These are phyloP conservation scores for Xiphophorus hellerii DNA, from an alignment of 2,113 vertebrate genomes.

Conservation along the genomic window DNA sequence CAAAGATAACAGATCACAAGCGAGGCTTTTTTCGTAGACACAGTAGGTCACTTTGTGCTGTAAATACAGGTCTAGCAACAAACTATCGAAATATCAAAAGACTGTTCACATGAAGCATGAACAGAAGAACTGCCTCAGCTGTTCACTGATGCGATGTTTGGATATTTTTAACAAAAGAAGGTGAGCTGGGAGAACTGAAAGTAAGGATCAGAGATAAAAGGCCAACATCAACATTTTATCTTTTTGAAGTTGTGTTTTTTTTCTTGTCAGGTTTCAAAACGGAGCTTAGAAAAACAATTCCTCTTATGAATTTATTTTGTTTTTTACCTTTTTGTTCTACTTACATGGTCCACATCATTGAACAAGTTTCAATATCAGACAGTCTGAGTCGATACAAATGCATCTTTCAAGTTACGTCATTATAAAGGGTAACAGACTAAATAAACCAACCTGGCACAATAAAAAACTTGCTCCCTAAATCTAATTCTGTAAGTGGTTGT, in stretches of 20 bases:
- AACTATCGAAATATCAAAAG: neutral
- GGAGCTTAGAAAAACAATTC: too few species aligned
- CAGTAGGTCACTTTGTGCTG: constrained; percentile 31
- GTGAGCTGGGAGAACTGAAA: neutral
- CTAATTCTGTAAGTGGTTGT: too few species aligned
- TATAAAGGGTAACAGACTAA: neutral
- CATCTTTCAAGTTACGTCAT: neutral
- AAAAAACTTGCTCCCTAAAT: too few species aligned
- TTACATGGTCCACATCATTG: neutral
- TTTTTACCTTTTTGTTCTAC: neutral
- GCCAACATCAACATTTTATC: neutral
- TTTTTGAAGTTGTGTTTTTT: neutral
- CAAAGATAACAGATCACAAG: constrained; percentile 58
- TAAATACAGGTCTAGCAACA: constrained; percentile 18
- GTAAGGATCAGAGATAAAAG: neutral
- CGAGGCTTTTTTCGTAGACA: constrained; percentile 28
- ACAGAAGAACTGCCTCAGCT: neutral
- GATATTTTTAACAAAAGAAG: neutral
- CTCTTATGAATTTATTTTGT: neutral
- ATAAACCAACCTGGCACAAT: neutral
- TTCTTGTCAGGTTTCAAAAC: neutral
- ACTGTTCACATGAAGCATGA: constrained; percentile 5
- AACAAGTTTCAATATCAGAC: neutral
- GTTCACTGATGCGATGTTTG: neutral
- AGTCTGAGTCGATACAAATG: neutral